phyloP scores from a whole-genome alignment of 1,140 invertebrate species.

The Chrysomallon squamiferum region DNA sequence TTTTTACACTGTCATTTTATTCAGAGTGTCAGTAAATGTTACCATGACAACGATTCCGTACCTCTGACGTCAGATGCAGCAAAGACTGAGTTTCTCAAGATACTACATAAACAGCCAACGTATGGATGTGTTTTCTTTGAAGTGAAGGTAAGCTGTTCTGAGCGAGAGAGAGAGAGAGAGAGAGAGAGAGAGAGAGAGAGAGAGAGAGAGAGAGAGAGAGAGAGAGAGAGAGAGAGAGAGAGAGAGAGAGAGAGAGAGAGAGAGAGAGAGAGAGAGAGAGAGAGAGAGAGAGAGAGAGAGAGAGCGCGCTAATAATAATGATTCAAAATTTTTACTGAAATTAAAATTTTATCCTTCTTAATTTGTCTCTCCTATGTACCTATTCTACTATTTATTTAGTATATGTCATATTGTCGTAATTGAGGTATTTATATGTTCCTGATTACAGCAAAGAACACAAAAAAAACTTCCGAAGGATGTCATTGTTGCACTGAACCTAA shows the following conservation, averaged over 20 bases:
- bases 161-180: not conserved
- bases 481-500: constrained; percentile 48
- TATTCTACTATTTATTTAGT: too few species aligned
- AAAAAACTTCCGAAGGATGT: constrained; percentile 45
- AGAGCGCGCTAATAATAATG: not conserved
- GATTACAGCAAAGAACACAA: constrained; percentile 41
- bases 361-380: too few species aligned
- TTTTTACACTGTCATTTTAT: too few species aligned
- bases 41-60: constrained; percentile 8
- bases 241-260: too few species aligned
- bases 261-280: too few species aligned
- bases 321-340: too few species aligned
- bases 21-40: constrained; percentile 21
- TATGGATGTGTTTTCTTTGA: constrained; percentile 57
- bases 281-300: too few species aligned
- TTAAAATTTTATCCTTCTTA: too few species aligned
- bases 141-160: constrained; percentile 42
- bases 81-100: constrained; percentile 37
- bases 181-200: not conserved
- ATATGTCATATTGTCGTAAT: too few species aligned
- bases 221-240: not conserved
- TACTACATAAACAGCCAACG: constrained; percentile 33
- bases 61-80: constrained; percentile 30
- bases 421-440: not conserved
- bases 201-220: not conserved